phyloP scores from a whole-genome alignment of 2,797 vertebrate species.

The Mormyrus proboscirostris region DNA sequence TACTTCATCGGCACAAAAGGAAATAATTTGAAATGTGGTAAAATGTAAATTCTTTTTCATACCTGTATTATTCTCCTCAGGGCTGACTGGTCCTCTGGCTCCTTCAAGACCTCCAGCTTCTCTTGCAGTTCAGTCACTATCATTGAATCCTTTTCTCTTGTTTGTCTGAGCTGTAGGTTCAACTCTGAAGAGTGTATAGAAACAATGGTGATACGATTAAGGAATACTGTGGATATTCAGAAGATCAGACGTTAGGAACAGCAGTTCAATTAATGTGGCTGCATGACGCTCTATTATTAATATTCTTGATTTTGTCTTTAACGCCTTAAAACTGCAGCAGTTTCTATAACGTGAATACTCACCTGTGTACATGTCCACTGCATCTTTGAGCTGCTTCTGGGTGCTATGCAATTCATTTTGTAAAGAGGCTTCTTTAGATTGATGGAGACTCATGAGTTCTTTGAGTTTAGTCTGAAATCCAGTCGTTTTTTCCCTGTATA shows the following conservation, averaged over 20 bases:
- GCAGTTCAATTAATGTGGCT: background rate
- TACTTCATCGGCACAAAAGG: background rate
- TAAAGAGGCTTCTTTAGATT: constrained; percentile 42
- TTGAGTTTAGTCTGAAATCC: constrained; percentile 45
- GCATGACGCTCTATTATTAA: background rate
- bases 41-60: background rate
- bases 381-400: constrained; percentile 45
- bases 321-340: background rate
- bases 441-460: constrained; percentile 47
- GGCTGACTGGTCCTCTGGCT: constrained; percentile 47
- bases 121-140: constrained; percentile 41
- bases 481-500: constrained; percentile 46
- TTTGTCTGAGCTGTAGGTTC: constrained; percentile 47
- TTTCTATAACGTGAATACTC: background rate
- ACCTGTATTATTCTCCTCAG: constrained; percentile 63
- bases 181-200: constrained; percentile 42
- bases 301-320: background rate
- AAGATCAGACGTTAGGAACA: background rate
- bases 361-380: constrained; percentile 49
- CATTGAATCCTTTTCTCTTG: constrained; percentile 38
- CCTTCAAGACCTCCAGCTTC: constrained; percentile 47
- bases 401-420: constrained; percentile 43
- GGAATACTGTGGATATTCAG: background rate
- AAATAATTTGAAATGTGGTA: background rate
- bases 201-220: background rate